Evolutionary conservation across 2,888 invertebrate species (phyloP).

Genomic region (Carpatolechia fugitivella): DNA sequence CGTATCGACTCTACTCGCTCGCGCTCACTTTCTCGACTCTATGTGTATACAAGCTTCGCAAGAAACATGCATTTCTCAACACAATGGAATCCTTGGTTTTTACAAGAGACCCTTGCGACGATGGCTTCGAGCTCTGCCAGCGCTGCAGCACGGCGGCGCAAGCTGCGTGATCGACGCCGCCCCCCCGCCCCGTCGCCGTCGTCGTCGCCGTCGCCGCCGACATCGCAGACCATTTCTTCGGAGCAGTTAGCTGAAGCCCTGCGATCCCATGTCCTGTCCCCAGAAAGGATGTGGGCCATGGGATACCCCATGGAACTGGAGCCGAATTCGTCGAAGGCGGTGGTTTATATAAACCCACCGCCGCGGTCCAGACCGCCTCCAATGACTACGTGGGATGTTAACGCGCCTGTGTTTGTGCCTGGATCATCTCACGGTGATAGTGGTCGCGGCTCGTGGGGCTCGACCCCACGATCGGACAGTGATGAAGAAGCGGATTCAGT

Average conservation of each 20-base stretch:
- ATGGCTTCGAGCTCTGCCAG: constrained; percentile 64
- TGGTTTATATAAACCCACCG: constrained; percentile 80
- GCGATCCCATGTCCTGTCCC: constrained; percentile 80
- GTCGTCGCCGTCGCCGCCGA: constrained; percentile 67
- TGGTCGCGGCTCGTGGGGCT: constrained; percentile 76
- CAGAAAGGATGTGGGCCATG: constrained; percentile 80
- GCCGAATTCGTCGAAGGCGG: constrained; percentile 79
- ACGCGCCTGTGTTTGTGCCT: constrained; percentile 84
- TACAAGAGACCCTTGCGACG: constrained; percentile 71
- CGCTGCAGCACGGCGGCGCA: constrained; percentile 63
- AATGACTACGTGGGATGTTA: constrained; percentile 79
- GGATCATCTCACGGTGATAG: constrained; percentile 72
- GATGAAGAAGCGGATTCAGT: constrained; percentile 78
- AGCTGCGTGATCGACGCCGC: constrained; percentile 64
- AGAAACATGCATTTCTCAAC: constrained; percentile 72
- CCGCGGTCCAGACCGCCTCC: constrained; percentile 62
- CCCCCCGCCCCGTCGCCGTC: constrained; percentile 69
- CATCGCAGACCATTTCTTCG: constrained; percentile 78
- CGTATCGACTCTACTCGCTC: constrained; percentile 64
- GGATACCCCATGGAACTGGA: constrained; percentile 86
- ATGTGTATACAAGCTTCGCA: constrained; percentile 71
- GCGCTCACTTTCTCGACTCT: constrained; percentile 72
- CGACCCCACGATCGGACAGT: constrained; percentile 77
- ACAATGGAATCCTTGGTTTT: constrained; percentile 71
- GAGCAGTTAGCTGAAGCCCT: constrained; percentile 78